These are phyloP conservation scores for Aurelia aurita DNA, from an alignment of 30 jellyfish, hydroid and myxozoan genomes.

Conservation along the genomic window DNA sequence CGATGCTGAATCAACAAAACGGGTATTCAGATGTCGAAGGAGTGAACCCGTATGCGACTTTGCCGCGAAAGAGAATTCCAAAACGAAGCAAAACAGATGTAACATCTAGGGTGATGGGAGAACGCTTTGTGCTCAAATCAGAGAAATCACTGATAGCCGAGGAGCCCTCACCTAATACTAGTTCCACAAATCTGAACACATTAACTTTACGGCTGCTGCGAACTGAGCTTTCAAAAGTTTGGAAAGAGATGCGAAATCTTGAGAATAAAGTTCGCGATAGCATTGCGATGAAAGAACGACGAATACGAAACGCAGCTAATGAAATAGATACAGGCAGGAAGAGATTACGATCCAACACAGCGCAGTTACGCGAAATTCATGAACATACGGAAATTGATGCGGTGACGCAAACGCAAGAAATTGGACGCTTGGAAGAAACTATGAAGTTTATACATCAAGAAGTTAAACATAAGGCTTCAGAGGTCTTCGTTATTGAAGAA, in stretches of 20 bases:
- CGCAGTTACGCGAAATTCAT: constrained; percentile 55
- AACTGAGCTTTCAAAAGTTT: constrained; percentile 65
- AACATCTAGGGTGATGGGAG: constrained; percentile 35
- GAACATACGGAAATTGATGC: constrained; percentile 17
- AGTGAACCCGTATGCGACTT: constrained; percentile 74
- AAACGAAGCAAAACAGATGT: constrained; percentile 60
- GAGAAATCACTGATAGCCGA: constrained; percentile 39
- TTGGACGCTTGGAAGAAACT: constrained; percentile 70
- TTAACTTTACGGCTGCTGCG: constrained; percentile 57
- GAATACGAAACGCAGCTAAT: constrained; percentile 69
- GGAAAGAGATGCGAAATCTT: constrained; percentile 66
- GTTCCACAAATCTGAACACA: constrained; percentile 54
- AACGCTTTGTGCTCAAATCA: neutral
- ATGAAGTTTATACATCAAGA: constrained; percentile 68
- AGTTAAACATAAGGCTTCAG: constrained; percentile 67
- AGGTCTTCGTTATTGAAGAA: constrained; percentile 63
- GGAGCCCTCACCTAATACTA: constrained; percentile 49
- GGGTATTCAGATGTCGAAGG: constrained; percentile 30
- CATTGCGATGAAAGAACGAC: constrained; percentile 54
- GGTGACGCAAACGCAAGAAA: constrained; percentile 29
- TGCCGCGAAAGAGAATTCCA: constrained; percentile 57
- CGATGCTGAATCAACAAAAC: constrained; percentile 22
- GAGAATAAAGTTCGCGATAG: constrained; percentile 61
- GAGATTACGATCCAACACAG: constrained; percentile 49
- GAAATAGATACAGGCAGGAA: constrained; percentile 66